These are phyloP conservation scores for Microplitis manilae DNA, from an alignment of 2,888 invertebrate genomes.

Conservation along the genomic window DNA sequence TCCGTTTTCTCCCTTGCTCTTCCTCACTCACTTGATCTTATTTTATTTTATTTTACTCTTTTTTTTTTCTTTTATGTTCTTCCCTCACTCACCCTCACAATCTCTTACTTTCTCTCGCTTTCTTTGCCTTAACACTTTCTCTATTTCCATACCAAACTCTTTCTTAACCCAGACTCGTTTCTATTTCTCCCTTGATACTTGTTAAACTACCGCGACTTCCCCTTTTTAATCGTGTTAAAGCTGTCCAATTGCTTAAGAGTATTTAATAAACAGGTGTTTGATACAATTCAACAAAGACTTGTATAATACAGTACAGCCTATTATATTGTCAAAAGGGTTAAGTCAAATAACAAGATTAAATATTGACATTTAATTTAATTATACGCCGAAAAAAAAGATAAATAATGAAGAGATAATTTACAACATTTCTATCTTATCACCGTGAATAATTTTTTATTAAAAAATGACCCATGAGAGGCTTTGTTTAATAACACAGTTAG, in stretches of 20 bases:
- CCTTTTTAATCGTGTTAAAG: slow-evolving; percentile 50
- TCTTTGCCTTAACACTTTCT: slow-evolving; percentile 28
- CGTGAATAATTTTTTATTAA: not conserved
- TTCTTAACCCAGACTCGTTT: slow-evolving; percentile 33
- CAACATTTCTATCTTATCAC: too few relatives aligned
- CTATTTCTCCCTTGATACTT: slow-evolving; percentile 40
- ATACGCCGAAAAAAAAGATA: not conserved
- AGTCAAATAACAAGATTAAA: not conserved
- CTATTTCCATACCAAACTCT: slow-evolving; percentile 30
- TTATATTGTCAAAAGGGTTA: not conserved
- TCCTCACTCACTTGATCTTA: slow-evolving; percentile 3
- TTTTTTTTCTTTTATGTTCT: slow-evolving; percentile 18
- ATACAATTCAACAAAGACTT: not conserved
- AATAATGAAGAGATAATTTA: not conserved
- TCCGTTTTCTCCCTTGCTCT: slow-evolving; percentile 25
- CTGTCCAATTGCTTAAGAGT: slow-evolving; percentile 47
- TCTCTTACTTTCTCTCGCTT: slow-evolving; percentile 31
- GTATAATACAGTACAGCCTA: slow-evolving; percentile 1
- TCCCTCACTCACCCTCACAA: slow-evolving; percentile 21
- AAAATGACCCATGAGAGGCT: not conserved
- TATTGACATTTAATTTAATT: slow-evolving; percentile 15
- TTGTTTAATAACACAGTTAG: not conserved
- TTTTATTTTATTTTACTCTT: not conserved
- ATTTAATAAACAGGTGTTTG: slow-evolving; percentile 44
- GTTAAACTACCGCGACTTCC: slow-evolving; percentile 48